phyloP scores from a whole-genome alignment of 2,797 vertebrate genomes.

The Danio tinwini region DNA sequence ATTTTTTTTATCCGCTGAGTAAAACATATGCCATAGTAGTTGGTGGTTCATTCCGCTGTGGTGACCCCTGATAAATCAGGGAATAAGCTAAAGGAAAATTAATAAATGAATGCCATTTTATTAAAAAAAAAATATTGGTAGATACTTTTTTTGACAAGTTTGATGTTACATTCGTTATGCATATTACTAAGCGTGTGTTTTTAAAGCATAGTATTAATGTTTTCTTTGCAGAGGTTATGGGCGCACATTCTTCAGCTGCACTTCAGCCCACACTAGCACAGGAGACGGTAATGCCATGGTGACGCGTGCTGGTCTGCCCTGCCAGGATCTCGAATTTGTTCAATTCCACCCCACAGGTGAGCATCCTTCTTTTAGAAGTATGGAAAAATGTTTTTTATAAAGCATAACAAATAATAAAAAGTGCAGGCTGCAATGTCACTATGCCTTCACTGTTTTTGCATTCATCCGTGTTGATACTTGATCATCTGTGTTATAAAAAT shows the following conservation, averaged over 20 bases:
- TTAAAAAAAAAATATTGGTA: background rate
- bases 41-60: too few relatives aligned
- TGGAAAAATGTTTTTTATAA: background rate
- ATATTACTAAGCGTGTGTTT: background rate
- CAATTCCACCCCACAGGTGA: conserved; percentile 99
- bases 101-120: background rate
- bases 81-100: too few relatives aligned
- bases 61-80: too few relatives aligned
- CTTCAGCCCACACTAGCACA: conserved; percentile 95
- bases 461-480: background rate
- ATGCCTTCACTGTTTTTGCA: background rate
- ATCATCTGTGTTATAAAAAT: conserved; percentile 19
- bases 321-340: conserved; percentile 97
- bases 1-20: too few relatives aligned
- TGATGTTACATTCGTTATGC: background rate
- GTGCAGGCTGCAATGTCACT: too few relatives aligned
- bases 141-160: background rate
- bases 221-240: conserved; percentile 87
- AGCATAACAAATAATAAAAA: background rate
- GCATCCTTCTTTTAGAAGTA: background rate
- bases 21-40: too few relatives aligned
- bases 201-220: background rate
- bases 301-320: conserved; percentile 93
- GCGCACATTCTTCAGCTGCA: conserved; percentile 96
- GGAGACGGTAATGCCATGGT: conserved; percentile 97